phyloP scores from a whole-genome alignment of 1,140 invertebrate genomes.

The Trachymyrmex septentrionalis region DNA sequence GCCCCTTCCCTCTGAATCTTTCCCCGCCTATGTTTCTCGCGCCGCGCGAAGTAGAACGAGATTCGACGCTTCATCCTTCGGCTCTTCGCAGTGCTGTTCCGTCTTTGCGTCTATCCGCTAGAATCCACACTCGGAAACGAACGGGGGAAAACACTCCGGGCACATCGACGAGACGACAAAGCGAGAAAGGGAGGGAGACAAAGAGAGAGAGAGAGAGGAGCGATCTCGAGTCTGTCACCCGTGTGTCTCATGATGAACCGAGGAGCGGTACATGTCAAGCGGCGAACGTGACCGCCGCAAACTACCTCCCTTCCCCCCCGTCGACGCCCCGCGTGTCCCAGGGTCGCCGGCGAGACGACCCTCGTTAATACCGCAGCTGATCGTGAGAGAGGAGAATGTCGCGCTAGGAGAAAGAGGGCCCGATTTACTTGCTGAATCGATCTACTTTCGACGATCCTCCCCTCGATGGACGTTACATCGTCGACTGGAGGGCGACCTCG shows the following conservation, averaged over 20 bases:
- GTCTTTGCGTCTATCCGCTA: neutral
- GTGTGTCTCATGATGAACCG: conserved; percentile 58
- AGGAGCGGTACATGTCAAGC: conserved; percentile 43
- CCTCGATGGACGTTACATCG: conserved; percentile 55
- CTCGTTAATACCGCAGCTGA: conserved; percentile 54
- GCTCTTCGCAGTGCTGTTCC: conserved; percentile 3
- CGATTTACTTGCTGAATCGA: conserved; percentile 38
- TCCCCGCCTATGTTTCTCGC: neutral
- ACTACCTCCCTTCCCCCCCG: neutral
- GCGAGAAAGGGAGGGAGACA: neutral
- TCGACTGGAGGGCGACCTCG: conserved; percentile 55
- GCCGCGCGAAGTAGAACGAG: conserved; percentile 34
- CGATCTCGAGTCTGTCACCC: conserved; percentile 43
- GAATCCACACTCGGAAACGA: neutral
- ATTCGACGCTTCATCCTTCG: neutral
- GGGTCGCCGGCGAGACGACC: conserved; percentile 62
- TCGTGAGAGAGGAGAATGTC: conserved; percentile 36
- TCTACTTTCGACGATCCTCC: neutral
- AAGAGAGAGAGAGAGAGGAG: neutral
- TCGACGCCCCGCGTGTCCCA: conserved; percentile 36
- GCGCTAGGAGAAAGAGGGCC: neutral
- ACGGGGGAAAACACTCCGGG: neutral
- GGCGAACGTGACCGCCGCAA: conserved; percentile 69
- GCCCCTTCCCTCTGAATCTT: neutral
- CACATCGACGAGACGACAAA: neutral